A percentile compares a stretch with the other conserved stretches of the same genome.
Conservation (phyloP, 2,797 vertebrate species). For the Anabacerthia variegaticeps region DNA sequence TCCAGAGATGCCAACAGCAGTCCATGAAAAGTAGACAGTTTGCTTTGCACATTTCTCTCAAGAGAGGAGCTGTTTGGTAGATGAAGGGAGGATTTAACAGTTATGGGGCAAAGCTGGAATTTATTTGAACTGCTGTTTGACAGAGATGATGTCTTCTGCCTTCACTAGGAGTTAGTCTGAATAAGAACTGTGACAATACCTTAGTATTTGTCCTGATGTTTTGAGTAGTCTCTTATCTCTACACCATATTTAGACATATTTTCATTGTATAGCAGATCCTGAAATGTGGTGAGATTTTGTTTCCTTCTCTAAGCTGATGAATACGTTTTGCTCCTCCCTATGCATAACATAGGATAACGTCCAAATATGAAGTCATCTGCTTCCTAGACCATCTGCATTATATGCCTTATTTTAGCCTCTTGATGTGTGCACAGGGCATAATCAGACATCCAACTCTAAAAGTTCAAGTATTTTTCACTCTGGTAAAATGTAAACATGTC, state of each 20-base stretch:
- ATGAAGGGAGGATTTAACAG: not conserved
- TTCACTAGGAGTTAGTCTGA: not conserved
- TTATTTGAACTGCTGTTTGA: not conserved
- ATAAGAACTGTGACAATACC: not conserved
- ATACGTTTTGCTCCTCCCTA: not conserved
- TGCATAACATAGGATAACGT: not conserved
- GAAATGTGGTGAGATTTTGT: not conserved
- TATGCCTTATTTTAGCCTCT: constrained; percentile 8
- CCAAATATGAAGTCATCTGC: constrained; percentile 35
- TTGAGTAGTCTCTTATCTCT: not conserved
- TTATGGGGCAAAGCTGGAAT: not conserved
- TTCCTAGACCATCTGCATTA: constrained; percentile 7
- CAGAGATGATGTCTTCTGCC: not conserved
- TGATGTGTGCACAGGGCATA: not conserved
- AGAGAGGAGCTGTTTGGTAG: not conserved
- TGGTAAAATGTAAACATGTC: not conserved
- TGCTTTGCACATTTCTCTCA: constrained; percentile 9
- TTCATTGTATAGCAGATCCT: not conserved
- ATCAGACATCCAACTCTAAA: not conserved
- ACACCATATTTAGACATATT: constrained; percentile 6
- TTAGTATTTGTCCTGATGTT: not conserved
- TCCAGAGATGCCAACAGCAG: not conserved
- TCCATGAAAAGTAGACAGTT: not conserved
- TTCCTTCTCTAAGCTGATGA: not conserved
- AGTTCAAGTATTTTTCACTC: constrained; percentile 30